Base-by-base conservation (phyloP, 1,140 invertebrate species). In the Macrosteles quadrilineatus region DNA sequence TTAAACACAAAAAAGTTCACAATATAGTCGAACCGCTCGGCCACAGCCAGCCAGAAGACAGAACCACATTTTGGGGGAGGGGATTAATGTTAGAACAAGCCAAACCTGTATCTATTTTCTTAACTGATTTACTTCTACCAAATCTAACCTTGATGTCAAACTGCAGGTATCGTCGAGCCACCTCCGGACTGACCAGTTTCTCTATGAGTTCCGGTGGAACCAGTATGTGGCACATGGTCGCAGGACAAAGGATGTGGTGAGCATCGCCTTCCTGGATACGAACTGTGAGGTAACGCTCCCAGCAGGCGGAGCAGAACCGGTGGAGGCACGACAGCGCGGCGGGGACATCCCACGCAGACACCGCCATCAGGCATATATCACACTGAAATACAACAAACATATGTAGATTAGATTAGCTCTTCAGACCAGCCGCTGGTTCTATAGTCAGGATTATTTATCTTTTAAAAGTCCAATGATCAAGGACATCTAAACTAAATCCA, bases 181-280 rank as follows among this genome's bases (percentile, higher is more conserved):
- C 87, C 67, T 89, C 85, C 31, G 86, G 81, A 67, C 85, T 87
- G 6, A 91, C 87, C 57, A 89, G 79, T 69, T 83, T 84, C 77
- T 91, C 88, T 65, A 91, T 89, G 6, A 90, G 78, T 71, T 90
- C 87, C 12, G 88, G 84, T 45, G 89, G 87, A 27, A 90, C 88
- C n/a, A 90, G 76, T 71, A 86, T 84, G 68, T 84, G 83, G 76
- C 90, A 91, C 62, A 85, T 81, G 76, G 83, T 87, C 25, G 87
- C 88, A 27, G 90, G 89, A 79, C 90, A 91, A 1, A 85, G 80
- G 43, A 90, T 90, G 72, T 86, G 84, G 73, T 88, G 86, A 4
- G 87, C 85, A 73, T 89, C 87, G 19, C 88, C 88, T 76, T 88
- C 88, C 73, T 87, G 82, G 59, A 91, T 90, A 79, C 90, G 89